phyloP scores from a whole-genome alignment of 2,113 vertebrate genomes.

The Scatophagus argus region DNA sequence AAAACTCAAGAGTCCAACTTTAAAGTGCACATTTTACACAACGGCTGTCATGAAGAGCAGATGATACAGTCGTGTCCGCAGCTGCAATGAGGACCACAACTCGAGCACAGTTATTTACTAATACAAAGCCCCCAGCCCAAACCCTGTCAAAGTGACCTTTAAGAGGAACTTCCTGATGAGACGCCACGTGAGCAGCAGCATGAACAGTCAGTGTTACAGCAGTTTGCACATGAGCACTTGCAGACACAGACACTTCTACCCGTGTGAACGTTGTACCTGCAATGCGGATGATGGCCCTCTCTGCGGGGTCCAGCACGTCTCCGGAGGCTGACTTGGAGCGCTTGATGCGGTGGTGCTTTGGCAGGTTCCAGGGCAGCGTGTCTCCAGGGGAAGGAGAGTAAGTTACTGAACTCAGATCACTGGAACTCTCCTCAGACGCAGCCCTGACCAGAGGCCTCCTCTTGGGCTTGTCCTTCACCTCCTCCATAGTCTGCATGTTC shows the following conservation, averaged over 20 bases:
- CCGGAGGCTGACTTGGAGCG: conserved; percentile 86
- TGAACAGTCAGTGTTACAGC: background rate
- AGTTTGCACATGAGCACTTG: background rate
- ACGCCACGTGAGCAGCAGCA: background rate
- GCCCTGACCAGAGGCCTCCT: conserved; percentile 79
- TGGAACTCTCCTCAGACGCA: conserved; percentile 85
- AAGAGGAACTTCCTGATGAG: too few species aligned
- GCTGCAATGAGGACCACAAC: background rate
- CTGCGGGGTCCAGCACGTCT: conserved; percentile 91
- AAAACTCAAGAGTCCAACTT: background rate
- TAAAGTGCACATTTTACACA: background rate
- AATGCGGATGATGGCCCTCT: conserved; percentile 92
- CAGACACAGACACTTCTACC: background rate
- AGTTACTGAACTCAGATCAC: conserved; percentile 69
- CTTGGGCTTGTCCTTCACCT: conserved; percentile 63
- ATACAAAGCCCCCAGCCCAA: background rate
- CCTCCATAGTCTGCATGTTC: conserved; percentile 78
- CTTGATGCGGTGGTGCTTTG: conserved; percentile 90
- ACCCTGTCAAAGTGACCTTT: background rate
- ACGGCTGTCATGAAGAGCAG: background rate
- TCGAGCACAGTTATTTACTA: background rate
- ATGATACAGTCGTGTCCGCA: too few species aligned
- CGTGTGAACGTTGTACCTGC: conserved; percentile 84
- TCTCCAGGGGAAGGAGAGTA: conserved; percentile 86
- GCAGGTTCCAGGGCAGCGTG: conserved; percentile 95